These are phyloP conservation scores for Pemphigus obesinymphae DNA, from an alignment of 1,140 invertebrate species.

Conservation along the genomic window DNA sequence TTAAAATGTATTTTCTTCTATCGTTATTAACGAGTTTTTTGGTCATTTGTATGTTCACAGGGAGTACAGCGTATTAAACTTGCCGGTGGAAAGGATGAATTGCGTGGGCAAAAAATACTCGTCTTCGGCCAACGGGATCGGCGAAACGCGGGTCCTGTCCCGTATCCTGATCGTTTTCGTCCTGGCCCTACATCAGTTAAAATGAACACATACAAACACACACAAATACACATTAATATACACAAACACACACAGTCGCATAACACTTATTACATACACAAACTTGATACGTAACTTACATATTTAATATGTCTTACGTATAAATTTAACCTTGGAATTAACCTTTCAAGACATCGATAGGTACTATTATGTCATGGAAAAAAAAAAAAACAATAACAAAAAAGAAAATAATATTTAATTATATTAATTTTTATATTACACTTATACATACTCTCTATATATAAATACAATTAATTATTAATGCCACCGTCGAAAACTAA, in stretches of 20 bases:
- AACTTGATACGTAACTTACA: neutral
- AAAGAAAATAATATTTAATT: too few species aligned
- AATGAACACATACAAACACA: neutral
- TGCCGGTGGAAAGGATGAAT: constrained; percentile 74
- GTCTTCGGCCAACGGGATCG: constrained; percentile 18
- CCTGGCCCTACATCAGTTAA: neutral
- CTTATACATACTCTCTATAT: too few species aligned
- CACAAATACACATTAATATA: neutral
- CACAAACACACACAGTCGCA: neutral
- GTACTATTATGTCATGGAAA: too few species aligned
- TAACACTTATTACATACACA: neutral
- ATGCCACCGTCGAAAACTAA: too few species aligned
- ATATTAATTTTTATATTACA: too few species aligned
- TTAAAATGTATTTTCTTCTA: too few species aligned
- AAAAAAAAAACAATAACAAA: too few species aligned
- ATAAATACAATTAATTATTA: too few species aligned
- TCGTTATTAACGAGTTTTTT: too few species aligned
- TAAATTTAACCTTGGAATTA: too few species aligned
- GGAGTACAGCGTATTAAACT: constrained; percentile 72
- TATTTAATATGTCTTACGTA: too few species aligned
- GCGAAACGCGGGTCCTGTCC: neutral
- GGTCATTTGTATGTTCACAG: constrained; percentile 55
- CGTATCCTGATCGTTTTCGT: neutral
- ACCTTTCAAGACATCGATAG: too few species aligned
- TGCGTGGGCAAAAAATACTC: constrained; percentile 51